Percentiles rank a stretch among this genome's conserved stretches.
These are phyloP conservation scores for Blastobasis lacticolella DNA, from an alignment of 2,888 invertebrate species.

Conservation along the genomic window DNA sequence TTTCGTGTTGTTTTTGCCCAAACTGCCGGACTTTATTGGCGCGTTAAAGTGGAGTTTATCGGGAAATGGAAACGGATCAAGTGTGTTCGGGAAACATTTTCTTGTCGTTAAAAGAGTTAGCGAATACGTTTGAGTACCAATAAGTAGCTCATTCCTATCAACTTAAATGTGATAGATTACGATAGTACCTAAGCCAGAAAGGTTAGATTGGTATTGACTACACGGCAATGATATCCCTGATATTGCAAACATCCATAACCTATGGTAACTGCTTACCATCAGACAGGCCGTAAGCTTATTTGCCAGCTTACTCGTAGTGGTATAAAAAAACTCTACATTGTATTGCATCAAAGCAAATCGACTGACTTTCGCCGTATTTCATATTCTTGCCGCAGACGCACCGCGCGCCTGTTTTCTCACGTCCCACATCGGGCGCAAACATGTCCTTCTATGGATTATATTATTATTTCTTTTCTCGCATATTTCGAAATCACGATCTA, in stretches of 20 bases:
- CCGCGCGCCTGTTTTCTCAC: constrained; percentile 43
- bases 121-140: no score
- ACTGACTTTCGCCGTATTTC: constrained; percentile 7
- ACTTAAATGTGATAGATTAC: no score
- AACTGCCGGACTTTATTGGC: constrained; percentile 42
- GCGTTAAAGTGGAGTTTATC: constrained; percentile 53
- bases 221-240: no score
- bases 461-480: constrained; percentile 23
- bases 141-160: no score
- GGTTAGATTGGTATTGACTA: no score
- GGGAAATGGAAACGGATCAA: constrained; percentile 45
- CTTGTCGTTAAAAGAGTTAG: not conserved
- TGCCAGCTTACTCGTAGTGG: no score
- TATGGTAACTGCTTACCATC: no score
- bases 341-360: not conserved
- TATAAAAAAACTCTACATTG: no score
- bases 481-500: constrained; percentile 43
- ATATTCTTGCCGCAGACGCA: constrained; percentile 4
- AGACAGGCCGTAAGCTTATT: no score
- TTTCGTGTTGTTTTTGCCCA: constrained; percentile 39
- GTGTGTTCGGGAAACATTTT: constrained; percentile 14
- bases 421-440: constrained; percentile 38
- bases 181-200: no score
- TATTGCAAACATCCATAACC: no score
- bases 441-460: constrained; percentile 41